A percentile compares a stretch with the other conserved stretches of the same genome.
These are phyloP conservation scores for Ceratosolen solmsi DNA, from an alignment of 1,140 invertebrate species.

Conservation along the genomic window DNA sequence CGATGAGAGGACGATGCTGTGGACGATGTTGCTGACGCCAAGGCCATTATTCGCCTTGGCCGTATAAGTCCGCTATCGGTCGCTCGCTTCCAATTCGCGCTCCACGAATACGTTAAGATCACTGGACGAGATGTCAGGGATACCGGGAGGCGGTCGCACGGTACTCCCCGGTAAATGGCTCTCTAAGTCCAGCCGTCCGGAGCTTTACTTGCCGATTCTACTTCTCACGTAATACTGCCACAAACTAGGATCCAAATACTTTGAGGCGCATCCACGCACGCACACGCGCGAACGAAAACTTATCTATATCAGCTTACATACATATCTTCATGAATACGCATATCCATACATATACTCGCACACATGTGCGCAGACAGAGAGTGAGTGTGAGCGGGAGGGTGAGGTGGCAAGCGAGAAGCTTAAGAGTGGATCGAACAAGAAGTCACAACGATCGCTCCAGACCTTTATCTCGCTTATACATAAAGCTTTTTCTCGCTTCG, in stretches of 20 bases:
- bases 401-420: not conserved
- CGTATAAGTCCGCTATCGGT: conserved; percentile 51
- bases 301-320: too few species aligned
- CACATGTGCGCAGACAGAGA: too few species aligned
- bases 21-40: conserved; percentile 59
- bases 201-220: conserved; percentile 19
- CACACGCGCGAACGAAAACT: too few species aligned
- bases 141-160: too few species aligned
- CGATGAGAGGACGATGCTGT: not conserved
- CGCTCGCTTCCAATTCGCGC: not conserved
- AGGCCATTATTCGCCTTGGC: conserved; percentile 59
- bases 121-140: conserved; percentile 52
- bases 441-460: not conserved
- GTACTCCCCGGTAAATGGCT: conserved; percentile 58
- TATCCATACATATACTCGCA: too few species aligned
- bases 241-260: not conserved
- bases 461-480: not conserved
- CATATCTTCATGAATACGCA: too few species aligned
- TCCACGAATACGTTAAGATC: conserved; percentile 61
- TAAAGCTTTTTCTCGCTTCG: not conserved
- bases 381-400: too few species aligned
- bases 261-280: too few species aligned
- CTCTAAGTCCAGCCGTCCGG: conserved; percentile 53
- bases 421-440: conserved; percentile 1
- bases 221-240: not conserved